A percentile compares a stretch with the other conserved stretches of the same genome.
Conservation (phyloP, 2,113 vertebrate species). For the Tretioscincus oriximinensis region DNA sequence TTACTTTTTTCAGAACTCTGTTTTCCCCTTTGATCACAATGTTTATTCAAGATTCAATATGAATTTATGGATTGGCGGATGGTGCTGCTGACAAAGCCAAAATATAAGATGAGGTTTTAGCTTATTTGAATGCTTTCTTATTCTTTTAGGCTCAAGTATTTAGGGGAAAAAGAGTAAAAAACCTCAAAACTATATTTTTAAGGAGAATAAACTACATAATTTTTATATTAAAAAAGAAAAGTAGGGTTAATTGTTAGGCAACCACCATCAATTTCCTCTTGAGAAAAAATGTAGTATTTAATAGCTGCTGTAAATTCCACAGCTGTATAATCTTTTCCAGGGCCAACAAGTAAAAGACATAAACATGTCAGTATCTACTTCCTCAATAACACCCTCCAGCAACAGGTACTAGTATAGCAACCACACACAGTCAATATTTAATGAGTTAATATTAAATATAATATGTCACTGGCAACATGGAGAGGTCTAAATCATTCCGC, state of each 20-base stretch:
- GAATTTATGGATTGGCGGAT: not conserved
- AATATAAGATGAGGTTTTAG: not conserved
- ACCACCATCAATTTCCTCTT: slow-evolving; percentile 10
- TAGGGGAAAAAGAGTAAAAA: not conserved
- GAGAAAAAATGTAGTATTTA: not conserved
- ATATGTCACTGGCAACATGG: not conserved
- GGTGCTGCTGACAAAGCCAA: not conserved
- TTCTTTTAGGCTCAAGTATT: not conserved
- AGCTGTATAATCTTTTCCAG: slow-evolving; percentile 5
- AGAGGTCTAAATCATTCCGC: slow-evolving; percentile 17
- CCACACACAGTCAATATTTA: slow-evolving; percentile 16
- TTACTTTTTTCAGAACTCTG: no score
- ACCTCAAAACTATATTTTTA: not conserved
- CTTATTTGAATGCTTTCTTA: not conserved
- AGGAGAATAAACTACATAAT: not conserved
- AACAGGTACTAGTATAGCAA: slow-evolving; percentile 8
- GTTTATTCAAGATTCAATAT: not conserved
- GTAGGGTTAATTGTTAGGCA: slow-evolving; percentile 14
- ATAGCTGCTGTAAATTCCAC: slow-evolving; percentile 7
- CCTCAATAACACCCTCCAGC: slow-evolving; percentile 19
- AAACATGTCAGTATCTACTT: slow-evolving; percentile 44
- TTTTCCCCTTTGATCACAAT: not conserved
- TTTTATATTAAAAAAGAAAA: slow-evolving; percentile 8
- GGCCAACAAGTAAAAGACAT: slow-evolving; percentile 24
- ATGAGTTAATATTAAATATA: slow-evolving; percentile 22